Base-by-base conservation (phyloP, 1,140 invertebrate species). In the Drosophila melanogaster region DNA sequence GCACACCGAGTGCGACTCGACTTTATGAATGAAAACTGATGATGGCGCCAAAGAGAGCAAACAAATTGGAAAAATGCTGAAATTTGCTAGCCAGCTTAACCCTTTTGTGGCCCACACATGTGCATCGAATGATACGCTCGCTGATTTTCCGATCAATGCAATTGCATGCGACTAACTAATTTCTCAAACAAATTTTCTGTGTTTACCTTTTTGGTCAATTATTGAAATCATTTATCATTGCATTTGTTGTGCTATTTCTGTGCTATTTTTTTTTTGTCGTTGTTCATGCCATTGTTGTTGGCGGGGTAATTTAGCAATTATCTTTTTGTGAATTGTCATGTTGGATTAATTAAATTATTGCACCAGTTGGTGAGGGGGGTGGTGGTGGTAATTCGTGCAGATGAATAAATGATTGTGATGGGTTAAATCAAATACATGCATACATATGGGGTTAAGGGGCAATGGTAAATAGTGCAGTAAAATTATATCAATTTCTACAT, bases 271-370 rank as follows among this genome's bases (percentile, higher is more conserved):
- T 55, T 57, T 19, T 60, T 50, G 30, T 30, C 24, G 47, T 53
- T 60, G 57, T 30, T 61, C 22, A 17, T 41, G 53, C n/a, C 62
- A 67, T 65, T 67, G 67, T 71, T 70, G 51, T 58, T 71, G 62
- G 14, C 47, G 47, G 54, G 47, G 54, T 59, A 77, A 79, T 79
- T 72, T 47, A 58, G 64, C 72, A 80, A 80, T 81, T 81, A 81
- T 62, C 60, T 81, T 44, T 70, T 70, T 64, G 65, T 76, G 60
- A 65, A 69, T 55, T 61, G 51, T 70, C 61, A 53, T 77, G 77
- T 81, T 50, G 79, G 64, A 53, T 77, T 85, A 86, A 86, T 84
- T 85, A 61, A 80, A 85, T 84, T 80, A 83, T 58, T 47, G 56
- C 64, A 11, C 43, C 30, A 2, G 19, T 2, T 3, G 19, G 19